Conservation (phyloP, 2,888 invertebrate genomes). For the Cerceris rybyensis region DNA sequence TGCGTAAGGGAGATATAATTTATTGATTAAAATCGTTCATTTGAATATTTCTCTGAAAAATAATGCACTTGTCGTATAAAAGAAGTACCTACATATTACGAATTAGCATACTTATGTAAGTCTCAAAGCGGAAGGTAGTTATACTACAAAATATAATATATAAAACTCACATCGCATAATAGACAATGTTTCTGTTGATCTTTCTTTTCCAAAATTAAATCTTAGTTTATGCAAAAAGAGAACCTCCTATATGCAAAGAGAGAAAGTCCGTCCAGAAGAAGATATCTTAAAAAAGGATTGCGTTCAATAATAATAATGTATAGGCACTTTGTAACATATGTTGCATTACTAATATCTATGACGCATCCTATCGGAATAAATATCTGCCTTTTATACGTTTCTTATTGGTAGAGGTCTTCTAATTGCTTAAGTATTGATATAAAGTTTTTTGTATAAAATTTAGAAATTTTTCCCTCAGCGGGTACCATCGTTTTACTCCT, state of each 20-base stretch:
- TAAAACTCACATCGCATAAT: too few species aligned
- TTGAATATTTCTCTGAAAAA: not conserved
- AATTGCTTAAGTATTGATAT: not conserved
- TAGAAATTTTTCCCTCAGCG: not conserved
- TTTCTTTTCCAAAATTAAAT: too few species aligned
- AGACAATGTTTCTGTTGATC: too few species aligned
- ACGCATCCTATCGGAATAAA: not conserved
- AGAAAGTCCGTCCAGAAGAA: too few species aligned
- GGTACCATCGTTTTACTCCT: constrained; percentile 3
- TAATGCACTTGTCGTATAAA: not conserved
- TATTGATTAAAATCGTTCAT: not conserved
- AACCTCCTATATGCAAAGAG: too few species aligned
- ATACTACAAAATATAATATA: too few species aligned
- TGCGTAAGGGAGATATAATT: not conserved
- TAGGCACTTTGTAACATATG: too few species aligned
- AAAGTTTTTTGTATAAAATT: not conserved
- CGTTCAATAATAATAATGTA: too few species aligned
- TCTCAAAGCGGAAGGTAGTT: too few species aligned
- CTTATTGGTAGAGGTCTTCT: not conserved
- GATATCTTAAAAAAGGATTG: too few species aligned
- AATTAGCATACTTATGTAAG: not conserved
- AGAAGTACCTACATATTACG: not conserved
- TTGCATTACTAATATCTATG: not conserved
- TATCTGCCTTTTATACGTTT: not conserved
- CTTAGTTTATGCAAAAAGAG: too few species aligned